Evolutionary conservation across 2,113 vertebrate genomes (phyloP), one percentile per base, ranked within the genome.

Genomic region (Oncorhynchus kisutch): DNA sequence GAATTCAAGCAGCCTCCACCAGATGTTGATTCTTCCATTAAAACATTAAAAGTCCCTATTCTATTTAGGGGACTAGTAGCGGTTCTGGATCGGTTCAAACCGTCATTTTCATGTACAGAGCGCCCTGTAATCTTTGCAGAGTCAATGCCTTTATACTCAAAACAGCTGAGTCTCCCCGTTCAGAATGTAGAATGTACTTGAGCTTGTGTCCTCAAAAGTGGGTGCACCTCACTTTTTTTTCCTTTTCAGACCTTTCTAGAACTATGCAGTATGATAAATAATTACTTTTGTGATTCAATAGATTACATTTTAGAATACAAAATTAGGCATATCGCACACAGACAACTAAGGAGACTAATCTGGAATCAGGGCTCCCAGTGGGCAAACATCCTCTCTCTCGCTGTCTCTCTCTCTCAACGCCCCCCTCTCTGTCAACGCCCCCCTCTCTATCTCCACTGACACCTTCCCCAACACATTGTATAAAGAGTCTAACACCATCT

Each of bases 11-110:
- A 20, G 59, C n/a, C 81, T 83, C 79, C 82, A 69, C 85, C 85
- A 88, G 82, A 89, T 89, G 90, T 90, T 85, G 87, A 86, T 76
- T 84, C 81, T 75, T 79, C 67, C 85, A 16, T 48, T 67, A 71
- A 87, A 70, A 78, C 6, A 34, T 34, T 34, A 7, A 34, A 34
- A 34, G 6, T 34, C 34, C 6, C 6, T 27, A 27, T 27, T 27
- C 34, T 34, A 34, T 34, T 7, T 34, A 34, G 34, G 34, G 34
- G 34, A 34, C 34, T 34, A 34, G 34, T 34, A 34, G 34, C 6
- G 34, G 34, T 7, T 7, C 34, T 34, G 6, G 34, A 34, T 34
- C 6, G 5, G 34, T 34, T 34, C 34, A 6, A 34, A 34, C 34
- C 34, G 6, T 8, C 1, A 34, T 34, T 34, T 34, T 34, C 6